phyloP scores from a whole-genome alignment of 2,888 invertebrate genomes.

The Stenchaetothrips biformis region DNA sequence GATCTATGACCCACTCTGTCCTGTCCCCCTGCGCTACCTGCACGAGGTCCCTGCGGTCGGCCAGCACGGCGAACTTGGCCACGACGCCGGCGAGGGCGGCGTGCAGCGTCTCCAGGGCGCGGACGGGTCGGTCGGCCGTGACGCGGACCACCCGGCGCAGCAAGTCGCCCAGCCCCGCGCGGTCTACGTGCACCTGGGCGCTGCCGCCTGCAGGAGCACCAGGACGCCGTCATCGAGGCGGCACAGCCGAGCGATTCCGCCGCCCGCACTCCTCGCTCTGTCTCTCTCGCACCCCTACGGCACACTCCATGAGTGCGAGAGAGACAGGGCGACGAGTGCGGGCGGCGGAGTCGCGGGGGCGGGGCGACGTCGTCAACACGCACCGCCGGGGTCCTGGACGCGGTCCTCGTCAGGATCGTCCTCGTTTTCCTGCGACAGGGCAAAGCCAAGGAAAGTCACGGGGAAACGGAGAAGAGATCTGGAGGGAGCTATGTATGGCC shows the following conservation, averaged over 20 bases:
- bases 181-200: not conserved
- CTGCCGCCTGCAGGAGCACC: not conserved
- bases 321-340: not conserved
- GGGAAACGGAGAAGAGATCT: not conserved
- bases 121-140: slow-evolving; percentile 5
- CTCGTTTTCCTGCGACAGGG: not conserved
- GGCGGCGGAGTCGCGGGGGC: too few relatives aligned
- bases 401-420: not conserved
- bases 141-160: not conserved
- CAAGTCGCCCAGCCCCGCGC: not conserved
- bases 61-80: not conserved
- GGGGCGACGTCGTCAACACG: not conserved
- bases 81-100: slow-evolving; percentile 12
- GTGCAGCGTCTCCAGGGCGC: not conserved
- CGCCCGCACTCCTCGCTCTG: too few relatives aligned
- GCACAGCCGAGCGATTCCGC: too few relatives aligned
- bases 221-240: not conserved
- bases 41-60: not conserved
- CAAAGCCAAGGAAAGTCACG: not conserved
- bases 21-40: not conserved
- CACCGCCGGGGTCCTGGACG: not conserved
- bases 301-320: too few relatives aligned
- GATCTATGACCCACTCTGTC: too few relatives aligned
- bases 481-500: not conserved
- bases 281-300: too few relatives aligned